These are phyloP conservation scores for Eupristina koningsbergeri DNA, from an alignment of 1,140 invertebrate genomes.

Conservation along the genomic window DNA sequence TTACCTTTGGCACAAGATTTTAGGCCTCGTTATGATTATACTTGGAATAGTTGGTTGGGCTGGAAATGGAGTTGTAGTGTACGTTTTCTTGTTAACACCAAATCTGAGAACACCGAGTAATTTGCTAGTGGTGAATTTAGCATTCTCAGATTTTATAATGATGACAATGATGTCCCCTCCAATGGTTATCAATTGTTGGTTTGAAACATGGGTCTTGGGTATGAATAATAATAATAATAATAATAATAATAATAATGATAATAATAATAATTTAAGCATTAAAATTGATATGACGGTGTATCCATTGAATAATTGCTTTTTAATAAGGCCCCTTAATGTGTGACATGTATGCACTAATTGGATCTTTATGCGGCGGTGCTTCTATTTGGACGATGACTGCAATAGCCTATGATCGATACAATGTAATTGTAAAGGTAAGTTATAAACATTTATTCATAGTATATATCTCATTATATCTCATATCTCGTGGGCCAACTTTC, in stretches of 20 bases:
- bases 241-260: too few relatives aligned
- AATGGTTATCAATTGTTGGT: slow-evolving; percentile 89
- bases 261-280: too few relatives aligned
- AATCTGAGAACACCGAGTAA: slow-evolving; percentile 87
- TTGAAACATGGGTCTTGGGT: slow-evolving; percentile 88
- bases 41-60: slow-evolving; percentile 81
- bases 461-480: too few relatives aligned
- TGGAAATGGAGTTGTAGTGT: slow-evolving; percentile 90
- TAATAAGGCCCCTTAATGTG: slow-evolving; percentile 82
- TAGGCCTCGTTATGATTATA: slow-evolving; percentile 83
- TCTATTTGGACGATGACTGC: slow-evolving; percentile 90
- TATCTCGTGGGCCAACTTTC: too few relatives aligned
- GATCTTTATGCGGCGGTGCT: slow-evolving; percentile 84
- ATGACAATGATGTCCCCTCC: slow-evolving; percentile 88
- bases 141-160: slow-evolving; percentile 91
- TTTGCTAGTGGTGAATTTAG: slow-evolving; percentile 87
- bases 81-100: slow-evolving; percentile 86
- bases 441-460: too few relatives aligned
- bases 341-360: slow-evolving; percentile 85
- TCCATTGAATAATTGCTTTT: slow-evolving; percentile 23
- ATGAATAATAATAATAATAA: too few relatives aligned
- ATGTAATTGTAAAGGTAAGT: slow-evolving; percentile 83
- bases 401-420: slow-evolving; percentile 88
- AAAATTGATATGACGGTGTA: too few relatives aligned
- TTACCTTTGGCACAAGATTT: slow-evolving; percentile 84